Conservation (phyloP, 2,113 vertebrate species). For the Embiotoca jacksoni region DNA sequence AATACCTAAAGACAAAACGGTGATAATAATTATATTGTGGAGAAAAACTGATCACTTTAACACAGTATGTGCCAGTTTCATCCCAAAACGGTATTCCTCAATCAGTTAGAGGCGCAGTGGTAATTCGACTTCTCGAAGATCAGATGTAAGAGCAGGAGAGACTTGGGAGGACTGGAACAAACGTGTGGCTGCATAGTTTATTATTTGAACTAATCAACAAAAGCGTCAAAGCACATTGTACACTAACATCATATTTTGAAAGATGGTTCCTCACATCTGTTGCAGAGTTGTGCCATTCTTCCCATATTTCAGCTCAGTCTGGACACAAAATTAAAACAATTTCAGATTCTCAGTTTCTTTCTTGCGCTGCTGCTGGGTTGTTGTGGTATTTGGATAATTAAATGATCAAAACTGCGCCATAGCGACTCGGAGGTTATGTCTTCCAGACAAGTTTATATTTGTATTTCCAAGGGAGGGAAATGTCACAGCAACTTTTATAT, state of each 20-base stretch:
- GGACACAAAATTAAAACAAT: too few species aligned
- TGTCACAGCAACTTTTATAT: background rate
- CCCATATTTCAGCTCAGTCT: background rate
- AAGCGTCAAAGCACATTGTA: slow-evolving; percentile 2
- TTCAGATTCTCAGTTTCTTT: background rate
- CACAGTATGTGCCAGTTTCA: background rate
- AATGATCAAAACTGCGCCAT: background rate
- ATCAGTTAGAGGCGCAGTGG: background rate
- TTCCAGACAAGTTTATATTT: background rate
- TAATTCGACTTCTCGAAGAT: too few species aligned
- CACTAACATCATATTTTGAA: background rate
- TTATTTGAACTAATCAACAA: slow-evolving; percentile 2
- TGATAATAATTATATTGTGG: too few species aligned
- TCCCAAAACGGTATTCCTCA: background rate
- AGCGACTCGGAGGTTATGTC: background rate
- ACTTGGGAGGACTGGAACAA: slow-evolving; percentile 3
- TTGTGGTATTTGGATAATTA: background rate
- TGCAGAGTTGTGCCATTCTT: background rate
- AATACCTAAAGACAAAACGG: too few species aligned
- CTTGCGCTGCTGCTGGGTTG: background rate
- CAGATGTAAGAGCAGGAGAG: slow-evolving; percentile 9
- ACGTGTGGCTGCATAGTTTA: slow-evolving; percentile 10
- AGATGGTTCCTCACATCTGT: background rate
- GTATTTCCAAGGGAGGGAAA: background rate
- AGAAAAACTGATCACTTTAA: background rate